Conservation (phyloP, 2,113 vertebrate genomes). For the Oryzias woworae region DNA sequence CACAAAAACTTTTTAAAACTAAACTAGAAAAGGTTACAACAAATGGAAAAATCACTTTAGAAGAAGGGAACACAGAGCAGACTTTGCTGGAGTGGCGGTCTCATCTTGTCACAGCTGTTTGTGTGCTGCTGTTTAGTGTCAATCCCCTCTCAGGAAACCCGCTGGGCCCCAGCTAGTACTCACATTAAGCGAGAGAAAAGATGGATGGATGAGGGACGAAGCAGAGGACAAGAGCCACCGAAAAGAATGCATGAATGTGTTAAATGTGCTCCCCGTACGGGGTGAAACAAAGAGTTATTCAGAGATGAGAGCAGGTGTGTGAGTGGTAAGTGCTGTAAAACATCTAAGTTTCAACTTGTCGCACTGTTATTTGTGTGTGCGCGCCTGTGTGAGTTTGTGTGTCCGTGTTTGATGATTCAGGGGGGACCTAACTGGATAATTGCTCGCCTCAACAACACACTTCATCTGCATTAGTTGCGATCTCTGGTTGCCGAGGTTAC, state of each 20-base stretch:
- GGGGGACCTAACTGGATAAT: constrained; percentile 75
- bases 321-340: constrained; percentile 37
- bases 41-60: constrained; percentile 15
- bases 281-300: constrained; percentile 9
- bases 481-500: constrained; percentile 74
- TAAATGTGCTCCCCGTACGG: constrained; percentile 28
- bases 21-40: constrained; percentile 1
- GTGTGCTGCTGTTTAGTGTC: constrained; percentile 50
- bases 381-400: constrained; percentile 34
- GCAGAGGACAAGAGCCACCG: constrained; percentile 38
- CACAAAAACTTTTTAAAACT: too few species aligned
- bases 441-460: constrained; percentile 62
- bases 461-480: constrained; percentile 67
- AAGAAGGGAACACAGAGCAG: constrained; percentile 21
- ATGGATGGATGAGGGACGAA: constrained; percentile 25
- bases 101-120: constrained; percentile 14
- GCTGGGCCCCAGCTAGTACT: constrained; percentile 62
- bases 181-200: constrained; percentile 59
- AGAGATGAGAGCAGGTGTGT: constrained; percentile 14
- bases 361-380: constrained; percentile 39
- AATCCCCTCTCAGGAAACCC: constrained; percentile 63
- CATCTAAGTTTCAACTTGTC: constrained; percentile 29
- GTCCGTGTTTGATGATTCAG: constrained; percentile 67
- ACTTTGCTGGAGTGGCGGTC: constrained; percentile 33
- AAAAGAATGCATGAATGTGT: constrained; percentile 32